Evolutionary conservation across 2,113 vertebrate species (phyloP).

Genomic region (Sminthopsis crassicaudata): DNA sequence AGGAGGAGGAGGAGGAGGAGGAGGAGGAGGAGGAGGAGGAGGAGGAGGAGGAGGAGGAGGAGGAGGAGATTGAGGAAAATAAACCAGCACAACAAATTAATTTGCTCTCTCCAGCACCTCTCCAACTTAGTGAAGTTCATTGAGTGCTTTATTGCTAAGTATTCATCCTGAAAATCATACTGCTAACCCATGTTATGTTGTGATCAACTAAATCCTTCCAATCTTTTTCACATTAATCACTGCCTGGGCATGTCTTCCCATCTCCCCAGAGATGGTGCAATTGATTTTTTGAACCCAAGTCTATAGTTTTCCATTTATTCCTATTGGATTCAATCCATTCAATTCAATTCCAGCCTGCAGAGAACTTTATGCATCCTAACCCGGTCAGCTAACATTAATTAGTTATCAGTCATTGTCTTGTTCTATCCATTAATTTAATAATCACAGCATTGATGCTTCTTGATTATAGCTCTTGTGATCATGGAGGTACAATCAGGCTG

Average conservation of each 20-base stretch:
- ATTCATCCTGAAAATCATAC: background rate
- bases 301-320: background rate
- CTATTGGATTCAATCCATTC: background rate
- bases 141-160: background rate
- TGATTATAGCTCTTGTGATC: background rate
- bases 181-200: background rate
- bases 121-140: background rate
- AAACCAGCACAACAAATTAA: background rate
- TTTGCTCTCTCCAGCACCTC: background rate
- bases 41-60: rapidly evolving
- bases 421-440: background rate
- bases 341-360: background rate
- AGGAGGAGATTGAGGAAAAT: background rate
- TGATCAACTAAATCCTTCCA: background rate
- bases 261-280: background rate
- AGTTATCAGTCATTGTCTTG: background rate
- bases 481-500: background rate
- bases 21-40: too few relatives aligned
- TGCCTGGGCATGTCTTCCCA: background rate
- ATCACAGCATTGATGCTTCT: background rate
- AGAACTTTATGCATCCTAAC: background rate
- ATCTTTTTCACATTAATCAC: background rate
- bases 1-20: too few relatives aligned
- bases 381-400: background rate
- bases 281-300: background rate